Conservation (phyloP, 2,888 invertebrate species). For the Mechanitis messenoides region DNA sequence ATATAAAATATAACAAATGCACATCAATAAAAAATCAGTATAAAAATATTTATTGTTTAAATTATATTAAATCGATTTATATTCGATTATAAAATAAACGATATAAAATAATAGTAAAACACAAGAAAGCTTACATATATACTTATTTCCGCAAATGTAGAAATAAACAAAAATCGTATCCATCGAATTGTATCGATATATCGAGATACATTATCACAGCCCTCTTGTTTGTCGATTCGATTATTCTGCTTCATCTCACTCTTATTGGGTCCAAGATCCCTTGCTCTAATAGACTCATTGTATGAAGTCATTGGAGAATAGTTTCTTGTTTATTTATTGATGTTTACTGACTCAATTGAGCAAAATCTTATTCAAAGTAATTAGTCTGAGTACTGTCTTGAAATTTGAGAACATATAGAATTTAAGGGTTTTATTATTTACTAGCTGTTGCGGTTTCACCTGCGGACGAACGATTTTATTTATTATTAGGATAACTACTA, state of each 20-base stretch:
- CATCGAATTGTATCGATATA: slow-evolving; percentile 42
- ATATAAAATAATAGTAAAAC: slow-evolving; percentile 1
- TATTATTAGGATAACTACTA: too few species aligned
- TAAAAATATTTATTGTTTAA: too few species aligned
- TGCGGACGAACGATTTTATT: too few species aligned
- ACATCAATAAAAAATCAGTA: too few species aligned
- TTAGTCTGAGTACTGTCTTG: not conserved
- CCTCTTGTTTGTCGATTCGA: slow-evolving; percentile 73
- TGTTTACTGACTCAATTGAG: not conserved
- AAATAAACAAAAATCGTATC: slow-evolving; percentile 30
- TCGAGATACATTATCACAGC: slow-evolving; percentile 50
- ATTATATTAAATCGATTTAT: too few species aligned
- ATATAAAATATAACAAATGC: too few species aligned
- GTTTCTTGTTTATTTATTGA: not conserved
- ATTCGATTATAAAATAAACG: too few species aligned
- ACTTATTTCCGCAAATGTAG: not conserved
- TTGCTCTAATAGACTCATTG: slow-evolving; percentile 21
- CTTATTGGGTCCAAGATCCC: slow-evolving; percentile 53
- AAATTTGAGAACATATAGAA: not conserved
- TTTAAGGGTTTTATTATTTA: too few species aligned
- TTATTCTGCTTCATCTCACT: slow-evolving; percentile 71
- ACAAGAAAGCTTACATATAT: not conserved
- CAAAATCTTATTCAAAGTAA: not conserved
- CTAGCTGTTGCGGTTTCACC: too few species aligned
- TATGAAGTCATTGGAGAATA: slow-evolving; percentile 12